Evolutionary conservation across 2,888 invertebrate species (phyloP), one percentile per base, ranked within the genome.

Genomic region (Epiblema foenella): DNA sequence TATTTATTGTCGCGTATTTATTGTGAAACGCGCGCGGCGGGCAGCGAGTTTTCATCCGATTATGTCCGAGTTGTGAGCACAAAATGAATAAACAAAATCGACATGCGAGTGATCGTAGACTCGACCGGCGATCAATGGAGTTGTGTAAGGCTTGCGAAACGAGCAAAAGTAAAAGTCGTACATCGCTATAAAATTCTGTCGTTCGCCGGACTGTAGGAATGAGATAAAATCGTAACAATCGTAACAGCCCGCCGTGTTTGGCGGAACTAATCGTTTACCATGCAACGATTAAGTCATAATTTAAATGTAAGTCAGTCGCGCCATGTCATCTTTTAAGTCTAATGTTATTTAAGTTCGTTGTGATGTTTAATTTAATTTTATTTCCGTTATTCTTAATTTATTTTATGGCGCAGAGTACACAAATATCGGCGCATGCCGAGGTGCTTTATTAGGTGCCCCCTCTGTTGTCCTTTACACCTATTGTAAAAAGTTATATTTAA

Each of bases 1-100:
- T 74, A 80, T 81, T 79, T 85, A 85, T 84, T 87, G 77, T 82
- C 85, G 87, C 84, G 87, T 90, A 89, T 87, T 89, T 90, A 89
- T 88, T 88, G 82, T 85, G 87, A 76, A 71, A 77, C 72, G 78
- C 80, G 63, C 86, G 88, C 87, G 77, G 83, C 81, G 83, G 85
- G 76, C 81, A 69, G 77, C 73, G 89, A 88, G 92, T 91, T 90
- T 89, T 87, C 87, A 82, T 89, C 87, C 82, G 79, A 80, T 81
- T 84, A 86, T 91, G 93, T 93, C 85, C 80, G 91, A 93, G 92
- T 93, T 93, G 92, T 91, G 83, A 84, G 93, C 93, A 93, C 93
- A 93, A 93, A 85, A 89, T 79, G 76, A 77, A 80, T 77, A 86
- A 84, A 83, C 92, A 92, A 93, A 91, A 87, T 92, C 92, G 91